Conservation (phyloP, 1,140 invertebrate genomes). For the Branchinecta lynchi region DNA sequence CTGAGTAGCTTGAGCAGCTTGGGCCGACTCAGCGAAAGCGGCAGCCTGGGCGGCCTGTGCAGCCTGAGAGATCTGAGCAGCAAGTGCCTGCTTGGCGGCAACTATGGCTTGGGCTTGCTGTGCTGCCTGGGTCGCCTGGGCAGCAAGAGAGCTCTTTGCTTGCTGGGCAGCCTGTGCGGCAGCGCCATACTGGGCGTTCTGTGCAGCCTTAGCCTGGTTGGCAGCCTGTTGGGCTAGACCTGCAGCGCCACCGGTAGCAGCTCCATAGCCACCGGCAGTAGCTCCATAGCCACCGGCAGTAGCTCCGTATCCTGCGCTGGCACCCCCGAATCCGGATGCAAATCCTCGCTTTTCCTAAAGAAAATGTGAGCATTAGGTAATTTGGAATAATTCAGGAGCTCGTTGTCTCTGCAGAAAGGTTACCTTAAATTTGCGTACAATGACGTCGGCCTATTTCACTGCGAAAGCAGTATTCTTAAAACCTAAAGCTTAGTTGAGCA, state of each 20-base stretch:
- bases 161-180: constrained; percentile 24
- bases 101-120: constrained; percentile 24
- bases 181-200: constrained; percentile 24
- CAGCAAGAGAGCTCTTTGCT: constrained; percentile 22
- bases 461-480: too few species aligned
- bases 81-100: constrained; percentile 22
- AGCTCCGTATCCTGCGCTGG: constrained; percentile 40
- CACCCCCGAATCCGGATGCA: constrained; percentile 44
- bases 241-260: constrained; percentile 23
- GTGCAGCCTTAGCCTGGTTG: constrained; percentile 23
- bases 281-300: not conserved
- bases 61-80: constrained; percentile 19
- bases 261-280: constrained; percentile 19
- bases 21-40: constrained; percentile 21
- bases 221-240: constrained; percentile 25
- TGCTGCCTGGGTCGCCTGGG: constrained; percentile 23
- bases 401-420: too few species aligned
- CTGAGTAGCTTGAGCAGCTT: constrained; percentile 19
- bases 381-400: too few species aligned
- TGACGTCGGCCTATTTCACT: too few species aligned
- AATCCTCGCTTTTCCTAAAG: constrained; percentile 36
- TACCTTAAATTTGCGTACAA: too few species aligned
- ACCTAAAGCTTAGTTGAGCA: too few species aligned
- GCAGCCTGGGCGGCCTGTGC: constrained; percentile 23
- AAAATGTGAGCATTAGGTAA: not conserved